These are phyloP conservation scores for Pungitius pungitius DNA, from an alignment of 2,113 vertebrate species.

Conservation along the genomic window DNA sequence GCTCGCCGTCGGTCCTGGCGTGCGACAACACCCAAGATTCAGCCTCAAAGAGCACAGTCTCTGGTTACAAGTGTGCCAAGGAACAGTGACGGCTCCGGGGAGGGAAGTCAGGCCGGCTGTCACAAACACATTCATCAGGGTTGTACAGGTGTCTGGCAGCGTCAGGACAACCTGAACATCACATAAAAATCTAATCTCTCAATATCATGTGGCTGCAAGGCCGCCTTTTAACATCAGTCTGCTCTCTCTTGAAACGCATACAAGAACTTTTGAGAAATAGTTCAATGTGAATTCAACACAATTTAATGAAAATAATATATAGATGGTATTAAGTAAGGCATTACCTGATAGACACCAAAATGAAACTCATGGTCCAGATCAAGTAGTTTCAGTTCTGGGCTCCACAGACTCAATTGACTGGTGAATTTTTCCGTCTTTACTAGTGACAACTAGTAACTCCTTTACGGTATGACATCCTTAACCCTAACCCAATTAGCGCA, in stretches of 20 bases:
- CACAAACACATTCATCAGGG: constrained; percentile 38
- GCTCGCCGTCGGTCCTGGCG: constrained; percentile 11
- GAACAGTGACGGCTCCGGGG: constrained; percentile 50
- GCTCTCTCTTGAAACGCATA: not conserved
- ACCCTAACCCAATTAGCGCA: too few relatives aligned
- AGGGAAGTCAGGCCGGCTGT: constrained; percentile 32
- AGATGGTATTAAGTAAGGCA: not conserved
- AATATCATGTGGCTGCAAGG: not conserved
- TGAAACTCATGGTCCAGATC: not conserved
- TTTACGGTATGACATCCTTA: too few relatives aligned
- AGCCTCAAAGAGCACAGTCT: constrained; percentile 21
- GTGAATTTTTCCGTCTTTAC: not conserved
- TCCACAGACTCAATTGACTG: not conserved
- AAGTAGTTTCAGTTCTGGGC: not conserved
- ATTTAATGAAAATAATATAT: not conserved
- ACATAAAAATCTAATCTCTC: constrained; percentile 8
- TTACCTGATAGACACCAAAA: not conserved
- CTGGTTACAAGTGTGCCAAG: constrained; percentile 35
- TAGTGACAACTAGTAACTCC: too few relatives aligned
- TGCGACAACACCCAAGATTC: constrained; percentile 12
- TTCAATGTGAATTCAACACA: not conserved
- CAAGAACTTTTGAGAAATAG: not conserved
- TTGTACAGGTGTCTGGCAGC: constrained; percentile 24
- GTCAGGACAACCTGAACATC: constrained; percentile 12
- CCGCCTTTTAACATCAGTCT: not conserved